Evolutionary conservation across 2,113 vertebrate genomes (phyloP).

Genomic region (Periophthalmodon schlosseri): DNA sequence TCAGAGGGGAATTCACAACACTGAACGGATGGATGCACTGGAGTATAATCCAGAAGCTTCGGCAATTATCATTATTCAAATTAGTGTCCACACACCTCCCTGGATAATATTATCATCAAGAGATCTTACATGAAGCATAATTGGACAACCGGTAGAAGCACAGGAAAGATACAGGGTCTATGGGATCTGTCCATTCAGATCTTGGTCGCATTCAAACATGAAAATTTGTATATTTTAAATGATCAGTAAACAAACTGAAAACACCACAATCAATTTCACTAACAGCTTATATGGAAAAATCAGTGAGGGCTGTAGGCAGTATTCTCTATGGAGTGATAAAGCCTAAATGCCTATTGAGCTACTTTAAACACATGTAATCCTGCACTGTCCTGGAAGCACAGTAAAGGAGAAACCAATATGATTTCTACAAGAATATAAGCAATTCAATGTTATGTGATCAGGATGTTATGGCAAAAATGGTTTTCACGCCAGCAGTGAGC

Average conservation of each 20-base stretch:
- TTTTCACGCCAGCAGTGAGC: not conserved
- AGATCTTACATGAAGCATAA: slow-evolving; percentile 4
- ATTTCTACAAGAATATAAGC: slow-evolving; percentile 24
- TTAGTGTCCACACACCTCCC: slow-evolving; percentile 3
- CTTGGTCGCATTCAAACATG: no score
- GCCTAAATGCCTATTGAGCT: not conserved
- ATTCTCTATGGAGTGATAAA: no score
- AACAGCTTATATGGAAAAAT: no score
- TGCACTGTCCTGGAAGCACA: not conserved
- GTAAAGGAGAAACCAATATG: slow-evolving; percentile 1
- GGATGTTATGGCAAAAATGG: slow-evolving; percentile 4
- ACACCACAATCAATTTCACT: no score
- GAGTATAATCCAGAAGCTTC: slow-evolving; percentile 19
- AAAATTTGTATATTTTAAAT: no score
- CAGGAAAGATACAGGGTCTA: no score
- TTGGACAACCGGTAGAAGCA: no score
- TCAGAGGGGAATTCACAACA: slow-evolving; percentile 21
- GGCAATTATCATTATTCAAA: slow-evolving; percentile 43
- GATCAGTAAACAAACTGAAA: no score
- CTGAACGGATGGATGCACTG: slow-evolving; percentile 34
- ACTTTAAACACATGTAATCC: not conserved
- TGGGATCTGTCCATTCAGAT: no score
- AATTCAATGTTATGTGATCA: slow-evolving; percentile 4
- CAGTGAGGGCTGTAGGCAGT: no score
- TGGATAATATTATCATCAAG: slow-evolving; percentile 16